phyloP scores from a whole-genome alignment of 2,888 invertebrate species.

The Eudiplozoon nipponicum region DNA sequence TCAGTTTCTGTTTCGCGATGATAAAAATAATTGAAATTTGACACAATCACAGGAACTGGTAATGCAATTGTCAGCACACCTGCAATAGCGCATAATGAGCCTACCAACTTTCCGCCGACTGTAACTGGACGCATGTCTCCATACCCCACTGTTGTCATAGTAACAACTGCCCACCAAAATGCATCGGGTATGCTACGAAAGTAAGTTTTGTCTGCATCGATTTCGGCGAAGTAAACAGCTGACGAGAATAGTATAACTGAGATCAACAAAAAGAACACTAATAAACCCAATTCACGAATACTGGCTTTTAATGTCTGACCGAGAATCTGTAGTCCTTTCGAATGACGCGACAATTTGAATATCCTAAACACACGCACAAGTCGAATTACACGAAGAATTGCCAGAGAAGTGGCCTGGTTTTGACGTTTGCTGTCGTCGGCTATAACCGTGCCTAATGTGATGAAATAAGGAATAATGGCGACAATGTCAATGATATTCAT shows the following conservation, averaged over 20 bases:
- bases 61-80: slow-evolving; percentile 94
- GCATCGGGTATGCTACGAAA: slow-evolving; percentile 79
- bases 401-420: slow-evolving; percentile 34
- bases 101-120: slow-evolving; percentile 65
- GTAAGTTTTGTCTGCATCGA: slow-evolving; percentile 54
- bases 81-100: slow-evolving; percentile 87
- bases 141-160: slow-evolving; percentile 97
- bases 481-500: slow-evolving; percentile 96
- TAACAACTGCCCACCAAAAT: slow-evolving; percentile 66
- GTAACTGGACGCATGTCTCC: slow-evolving; percentile 98
- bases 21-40: slow-evolving; percentile 99
- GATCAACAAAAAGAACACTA: slow-evolving; percentile 98
- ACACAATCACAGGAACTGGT: slow-evolving; percentile 94
- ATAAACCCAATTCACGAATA: slow-evolving; percentile 89
- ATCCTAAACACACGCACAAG: slow-evolving; percentile 96
- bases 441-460: slow-evolving; percentile 84
- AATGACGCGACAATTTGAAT: slow-evolving; percentile 94
- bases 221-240: slow-evolving; percentile 76
- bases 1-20: slow-evolving; percentile 61
- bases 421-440: slow-evolving; percentile 30
- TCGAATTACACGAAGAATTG: slow-evolving; percentile 81
- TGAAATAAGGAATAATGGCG: slow-evolving; percentile 98
- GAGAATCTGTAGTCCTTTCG: slow-evolving; percentile 90
- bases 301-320: slow-evolving; percentile 91
- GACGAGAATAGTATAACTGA: slow-evolving; percentile 77